Base-by-base conservation (phyloP, 2,113 vertebrate genomes). In the Semicossyphus pulcher region DNA sequence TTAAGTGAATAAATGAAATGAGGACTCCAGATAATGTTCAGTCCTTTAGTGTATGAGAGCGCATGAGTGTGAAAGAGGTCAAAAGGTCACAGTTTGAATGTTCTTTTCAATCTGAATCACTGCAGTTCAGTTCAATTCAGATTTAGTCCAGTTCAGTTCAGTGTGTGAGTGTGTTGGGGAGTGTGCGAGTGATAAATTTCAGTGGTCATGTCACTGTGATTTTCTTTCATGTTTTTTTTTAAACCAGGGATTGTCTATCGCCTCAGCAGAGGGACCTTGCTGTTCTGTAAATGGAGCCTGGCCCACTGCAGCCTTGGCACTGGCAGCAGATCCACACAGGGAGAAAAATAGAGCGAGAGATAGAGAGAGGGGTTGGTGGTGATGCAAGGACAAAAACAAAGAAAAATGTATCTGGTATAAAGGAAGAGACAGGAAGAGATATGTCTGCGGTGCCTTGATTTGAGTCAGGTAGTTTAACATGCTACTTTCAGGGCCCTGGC, bases 401-500 rank as follows among this genome's bases (percentile, higher is more conserved):
- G 48, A 71, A 60, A 75, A 81, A 61, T 56, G n/a, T 56, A 61
- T 62, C 65, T 81, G 75, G 75, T 69, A 63, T 64, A 54, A 44
- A 45, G 41, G 26, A 57, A 54, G 32, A 79, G 68, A 78, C 29
- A 59, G 54, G 42, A 60, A 48, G 37, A 25, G 14, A 70, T 76
- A 41, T 69, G 52, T 69, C 47, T 56, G 54, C 44, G 49, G 34
- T 68, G 51, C 20, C 51, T 68, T 76, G 39, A 58, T 69, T 80
- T 66, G 42, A 86, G 62, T 78, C 54, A 70, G 60, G 64, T 77
- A 69, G 51, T 84, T 82, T 64, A 75, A 70, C 51, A 31, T 62
- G 36, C 25, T 26, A 60, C 64, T 64, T 78, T 61, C 11, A 9
- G 44, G 72, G 64, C 56, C 68, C 80, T 76, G 78, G 66, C 68